phyloP scores from a whole-genome alignment of 2,888 invertebrate genomes.

The Hyppa rectilinea region DNA sequence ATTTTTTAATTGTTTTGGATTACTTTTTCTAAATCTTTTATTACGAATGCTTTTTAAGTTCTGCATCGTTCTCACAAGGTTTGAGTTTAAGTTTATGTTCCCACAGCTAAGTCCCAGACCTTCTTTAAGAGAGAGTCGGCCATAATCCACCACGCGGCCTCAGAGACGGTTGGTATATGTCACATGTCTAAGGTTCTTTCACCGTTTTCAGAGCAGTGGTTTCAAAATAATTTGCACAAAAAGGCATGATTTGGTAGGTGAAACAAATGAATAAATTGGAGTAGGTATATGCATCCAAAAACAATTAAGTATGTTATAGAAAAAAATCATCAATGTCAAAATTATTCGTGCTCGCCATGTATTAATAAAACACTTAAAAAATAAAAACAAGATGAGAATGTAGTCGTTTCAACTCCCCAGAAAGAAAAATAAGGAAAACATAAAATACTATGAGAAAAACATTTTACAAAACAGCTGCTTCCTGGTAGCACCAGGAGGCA shows the following conservation, averaged over 20 bases:
- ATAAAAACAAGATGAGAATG: neutral
- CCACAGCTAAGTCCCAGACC: no score
- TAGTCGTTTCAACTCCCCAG: neutral
- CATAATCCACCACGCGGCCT: no score
- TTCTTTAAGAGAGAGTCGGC: no score
- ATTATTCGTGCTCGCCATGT: neutral
- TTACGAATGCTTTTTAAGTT: no score
- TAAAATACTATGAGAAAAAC: neutral
- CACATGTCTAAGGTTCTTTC: no score
- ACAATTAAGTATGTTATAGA: neutral
- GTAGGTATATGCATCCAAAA: neutral
- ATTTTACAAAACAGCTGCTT: neutral
- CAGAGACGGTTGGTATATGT: no score
- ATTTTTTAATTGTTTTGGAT: no score
- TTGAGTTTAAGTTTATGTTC: no score
- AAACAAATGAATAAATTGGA: neutral
- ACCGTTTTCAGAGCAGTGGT: no score
- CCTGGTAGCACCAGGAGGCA: neutral
- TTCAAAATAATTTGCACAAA: no score
- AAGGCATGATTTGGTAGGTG: neutral
- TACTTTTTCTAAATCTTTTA: no score
- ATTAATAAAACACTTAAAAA: neutral
- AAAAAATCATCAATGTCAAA: neutral
- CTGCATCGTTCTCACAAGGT: no score
- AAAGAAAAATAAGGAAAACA: neutral